A percentile compares a stretch with the other conserved stretches of the same genome.
phyloP scores from a whole-genome alignment of 2,797 vertebrate species.

The Lepidocolaptes lacrymiger region DNA sequence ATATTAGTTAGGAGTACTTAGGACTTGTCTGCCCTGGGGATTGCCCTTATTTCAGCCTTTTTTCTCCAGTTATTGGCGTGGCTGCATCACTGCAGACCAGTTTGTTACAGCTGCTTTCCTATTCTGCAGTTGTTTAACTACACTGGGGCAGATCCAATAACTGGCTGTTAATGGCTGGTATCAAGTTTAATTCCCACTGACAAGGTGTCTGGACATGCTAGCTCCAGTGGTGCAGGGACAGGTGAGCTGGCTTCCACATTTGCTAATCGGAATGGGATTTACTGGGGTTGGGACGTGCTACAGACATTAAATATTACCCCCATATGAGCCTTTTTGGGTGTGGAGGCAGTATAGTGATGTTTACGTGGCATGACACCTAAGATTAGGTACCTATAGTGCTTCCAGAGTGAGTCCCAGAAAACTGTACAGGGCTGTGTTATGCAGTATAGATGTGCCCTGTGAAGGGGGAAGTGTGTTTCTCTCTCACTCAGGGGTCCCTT shows the following conservation, averaged over 20 bases:
- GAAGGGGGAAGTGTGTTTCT: neutral
- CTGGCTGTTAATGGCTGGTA: conserved; percentile 35
- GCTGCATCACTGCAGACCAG: neutral
- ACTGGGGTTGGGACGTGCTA: neutral
- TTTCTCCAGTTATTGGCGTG: neutral
- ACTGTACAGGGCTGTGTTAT: neutral
- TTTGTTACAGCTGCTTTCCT: neutral
- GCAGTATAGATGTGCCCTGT: neutral
- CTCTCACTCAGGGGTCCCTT: neutral
- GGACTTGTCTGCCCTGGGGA: neutral
- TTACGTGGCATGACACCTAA: neutral
- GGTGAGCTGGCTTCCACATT: conserved; percentile 12
- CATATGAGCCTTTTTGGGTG: neutral
- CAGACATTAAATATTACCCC: neutral
- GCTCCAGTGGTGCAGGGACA: neutral
- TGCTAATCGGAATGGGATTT: neutral
- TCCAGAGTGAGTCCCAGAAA: neutral
- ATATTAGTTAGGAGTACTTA: neutral
- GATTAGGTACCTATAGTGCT: neutral
- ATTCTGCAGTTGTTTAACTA: neutral
- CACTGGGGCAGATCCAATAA: neutral
- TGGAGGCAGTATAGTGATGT: conserved; percentile 6
- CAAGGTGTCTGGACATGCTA: neutral
- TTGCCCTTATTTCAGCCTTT: conserved; percentile 49
- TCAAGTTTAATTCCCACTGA: conserved; percentile 30